Conservation (phyloP, 1,140 invertebrate genomes). For the Galleria mellonella region DNA sequence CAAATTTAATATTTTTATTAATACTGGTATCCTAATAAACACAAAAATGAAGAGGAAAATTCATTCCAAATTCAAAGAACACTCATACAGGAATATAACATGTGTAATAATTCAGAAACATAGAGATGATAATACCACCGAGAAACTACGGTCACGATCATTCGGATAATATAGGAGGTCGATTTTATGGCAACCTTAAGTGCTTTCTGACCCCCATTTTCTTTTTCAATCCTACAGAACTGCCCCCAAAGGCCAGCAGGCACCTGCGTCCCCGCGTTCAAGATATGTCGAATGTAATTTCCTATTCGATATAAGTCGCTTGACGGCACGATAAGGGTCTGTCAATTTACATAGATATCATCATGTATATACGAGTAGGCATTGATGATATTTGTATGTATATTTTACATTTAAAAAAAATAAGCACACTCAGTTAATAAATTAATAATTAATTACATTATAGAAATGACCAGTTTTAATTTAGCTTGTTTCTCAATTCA, state of each 20-base stretch:
- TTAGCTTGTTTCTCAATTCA: too few relatives aligned
- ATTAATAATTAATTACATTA: too few relatives aligned
- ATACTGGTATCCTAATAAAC: too few relatives aligned
- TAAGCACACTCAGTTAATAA: too few relatives aligned
- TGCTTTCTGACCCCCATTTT: constrained; percentile 38
- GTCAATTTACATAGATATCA: too few relatives aligned
- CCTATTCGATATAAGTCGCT: background rate
- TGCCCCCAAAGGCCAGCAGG: constrained; percentile 25
- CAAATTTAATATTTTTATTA: too few relatives aligned
- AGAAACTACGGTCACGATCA: constrained; percentile 13
- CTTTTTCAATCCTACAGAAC: constrained; percentile 38
- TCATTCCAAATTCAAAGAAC: background rate
- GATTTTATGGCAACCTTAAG: constrained; percentile 30
- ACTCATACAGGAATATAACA: background rate
- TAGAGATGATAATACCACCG: constrained; percentile 8
- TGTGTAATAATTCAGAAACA: constrained; percentile 5
- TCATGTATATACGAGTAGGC: too few relatives aligned
- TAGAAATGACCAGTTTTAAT: too few relatives aligned
- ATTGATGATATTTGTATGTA: too few relatives aligned
- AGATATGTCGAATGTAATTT: constrained; percentile 2
- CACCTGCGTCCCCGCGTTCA: constrained; percentile 25
- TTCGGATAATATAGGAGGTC: constrained; percentile 29
- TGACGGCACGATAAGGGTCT: too few relatives aligned
- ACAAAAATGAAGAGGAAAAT: too few relatives aligned
- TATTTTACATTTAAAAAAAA: too few relatives aligned